Base-by-base conservation (phyloP, 1,140 invertebrate species). In the Drosophila quadrilineata region DNA sequence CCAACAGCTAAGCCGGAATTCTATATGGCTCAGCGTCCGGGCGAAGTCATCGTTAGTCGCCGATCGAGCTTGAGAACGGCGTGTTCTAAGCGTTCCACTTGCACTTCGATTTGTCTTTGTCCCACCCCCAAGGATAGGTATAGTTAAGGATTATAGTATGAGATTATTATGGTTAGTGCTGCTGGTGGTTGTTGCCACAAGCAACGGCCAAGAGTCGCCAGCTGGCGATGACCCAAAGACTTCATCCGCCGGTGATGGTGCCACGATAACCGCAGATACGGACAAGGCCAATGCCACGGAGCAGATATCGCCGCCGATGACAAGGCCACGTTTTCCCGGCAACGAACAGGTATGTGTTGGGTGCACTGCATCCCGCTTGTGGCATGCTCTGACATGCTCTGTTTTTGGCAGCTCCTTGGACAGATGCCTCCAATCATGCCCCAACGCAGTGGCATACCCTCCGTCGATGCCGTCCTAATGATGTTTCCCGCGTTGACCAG, bases 11-110 rank as follows among this genome's bases (percentile, higher is more conserved):
- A n/a, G n/a, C 17, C 26, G 31, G 73, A 87, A 79, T 70, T 70
- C 84, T 87, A 87, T 87, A 87, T 87, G 76, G 79, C 46, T 38
- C 54, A 63, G 54, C 43, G 64, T 62, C 33, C 38, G 48, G 1
- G 4, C 12, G 24, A 17, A 38, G 22, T 46, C 22, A 53, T 29
- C 74, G 71, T 85, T 75, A 84, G 79, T 84, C 49, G 66, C 60
- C 49, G 21, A 48, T 62, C 33, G 52, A 72, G 64, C 68, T 85
- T 62, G 33, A 46, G 29, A 35, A 33, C 72, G 73, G 69, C 67
- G 54, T 46, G 50, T 50, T 63, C 38, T 24, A n/a, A n/a, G n/a
- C n/a, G n/a, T n/a, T n/a, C n/a, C n/a, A n/a, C n/a, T n/a, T n/a
- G n/a, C n/a, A n/a, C n/a, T n/a, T n/a, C n/a, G n/a, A n/a, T n/a